Evolutionary conservation across 2,888 invertebrate species (phyloP).

Genomic region (Mythimna ferrago): DNA sequence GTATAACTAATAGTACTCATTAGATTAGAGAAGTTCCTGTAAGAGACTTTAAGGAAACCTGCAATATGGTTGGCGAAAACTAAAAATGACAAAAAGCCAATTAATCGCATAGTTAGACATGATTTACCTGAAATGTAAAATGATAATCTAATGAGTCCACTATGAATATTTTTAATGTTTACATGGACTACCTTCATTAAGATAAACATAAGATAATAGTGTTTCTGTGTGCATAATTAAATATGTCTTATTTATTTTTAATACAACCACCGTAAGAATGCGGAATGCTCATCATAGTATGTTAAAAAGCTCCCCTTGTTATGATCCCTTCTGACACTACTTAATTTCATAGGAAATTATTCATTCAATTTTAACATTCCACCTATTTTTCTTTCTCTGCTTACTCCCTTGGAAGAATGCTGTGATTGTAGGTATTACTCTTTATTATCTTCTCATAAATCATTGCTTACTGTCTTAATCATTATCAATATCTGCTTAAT

Average conservation of each 20-base stretch:
- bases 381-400: conserved; percentile 45
- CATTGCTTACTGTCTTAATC: conserved; percentile 15
- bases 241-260: not conserved
- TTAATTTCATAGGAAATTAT: not conserved
- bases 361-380: conserved; percentile 22
- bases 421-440: conserved; percentile 59
- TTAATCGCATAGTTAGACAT: not conserved
- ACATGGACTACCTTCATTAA: not conserved
- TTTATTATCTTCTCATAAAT: conserved; percentile 43
- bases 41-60: too few species aligned
- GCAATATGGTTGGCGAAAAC: not conserved
- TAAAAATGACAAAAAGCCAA: not conserved
- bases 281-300: conserved; percentile 5
- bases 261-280: not conserved
- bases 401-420: conserved; percentile 53
- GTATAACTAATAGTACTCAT: not conserved
- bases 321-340: not conserved
- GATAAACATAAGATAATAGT: not conserved
- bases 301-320: not conserved
- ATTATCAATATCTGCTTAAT: conserved; percentile 15
- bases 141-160: not conserved
- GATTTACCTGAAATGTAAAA: too few species aligned
- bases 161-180: too few species aligned
- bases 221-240: not conserved
- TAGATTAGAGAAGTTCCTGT: not conserved